phyloP scores from a whole-genome alignment of 2,113 vertebrate species.

The Periophthalmus modestus region DNA sequence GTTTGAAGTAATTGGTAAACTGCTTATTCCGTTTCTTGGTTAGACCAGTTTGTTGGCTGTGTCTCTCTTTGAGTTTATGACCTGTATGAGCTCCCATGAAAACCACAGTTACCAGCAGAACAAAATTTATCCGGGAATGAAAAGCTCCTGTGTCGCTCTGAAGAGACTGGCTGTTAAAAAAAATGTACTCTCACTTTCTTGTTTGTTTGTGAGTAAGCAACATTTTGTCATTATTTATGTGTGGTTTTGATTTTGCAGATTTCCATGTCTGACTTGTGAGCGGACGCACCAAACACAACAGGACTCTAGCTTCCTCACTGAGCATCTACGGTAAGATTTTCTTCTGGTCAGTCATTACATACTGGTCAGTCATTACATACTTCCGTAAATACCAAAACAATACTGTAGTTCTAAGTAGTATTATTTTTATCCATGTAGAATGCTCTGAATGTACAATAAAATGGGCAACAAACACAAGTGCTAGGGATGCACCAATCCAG shows the following conservation, averaged over 20 bases:
- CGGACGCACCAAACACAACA: conserved; percentile 42
- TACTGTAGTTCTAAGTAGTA: no score
- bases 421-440: no score
- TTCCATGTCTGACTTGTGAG: conserved; percentile 70
- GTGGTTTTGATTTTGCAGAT: conserved; percentile 61
- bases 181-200: neutral
- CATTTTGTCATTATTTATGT: conserved; percentile 32
- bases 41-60: neutral
- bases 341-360: no score
- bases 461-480: no score
- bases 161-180: conserved; percentile 29
- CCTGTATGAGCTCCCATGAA: conserved; percentile 37
- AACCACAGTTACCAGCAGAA: conserved; percentile 41
- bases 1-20: neutral
- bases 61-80: conserved; percentile 43
- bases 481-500: no score
- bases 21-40: neutral
- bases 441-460: no score
- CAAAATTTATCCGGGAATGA: conserved; percentile 61
- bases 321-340: conserved; percentile 58
- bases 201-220: conserved; percentile 17
- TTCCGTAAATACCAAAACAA: no score
- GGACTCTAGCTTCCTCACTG: conserved; percentile 39
- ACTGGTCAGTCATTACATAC: no score
- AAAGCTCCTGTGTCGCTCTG: conserved; percentile 51